Evolutionary conservation across 2,113 vertebrate species (phyloP).

Genomic region (Chlorodrepanis virens): DNA sequence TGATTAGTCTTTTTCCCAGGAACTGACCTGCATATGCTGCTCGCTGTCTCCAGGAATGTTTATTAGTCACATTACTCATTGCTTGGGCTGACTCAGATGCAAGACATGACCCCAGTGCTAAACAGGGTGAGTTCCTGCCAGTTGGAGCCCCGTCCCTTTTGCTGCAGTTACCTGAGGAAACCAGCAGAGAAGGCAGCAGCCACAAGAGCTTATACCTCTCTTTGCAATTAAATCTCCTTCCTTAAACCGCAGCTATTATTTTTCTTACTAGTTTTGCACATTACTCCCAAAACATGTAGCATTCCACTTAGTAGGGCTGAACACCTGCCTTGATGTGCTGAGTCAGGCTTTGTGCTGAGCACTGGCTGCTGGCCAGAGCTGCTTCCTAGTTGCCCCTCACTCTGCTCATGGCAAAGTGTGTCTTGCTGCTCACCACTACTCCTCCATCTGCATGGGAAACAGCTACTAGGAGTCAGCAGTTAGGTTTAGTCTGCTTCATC

Average conservation of each 20-base stretch:
- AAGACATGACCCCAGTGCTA: neutral
- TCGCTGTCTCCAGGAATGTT: neutral
- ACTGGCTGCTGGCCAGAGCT: neutral
- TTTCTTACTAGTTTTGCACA: neutral
- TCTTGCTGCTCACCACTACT: neutral
- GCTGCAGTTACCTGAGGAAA: neutral
- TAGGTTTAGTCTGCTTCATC: neutral
- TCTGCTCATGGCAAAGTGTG: neutral
- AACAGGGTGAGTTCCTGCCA: neutral
- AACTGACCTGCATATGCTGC: neutral
- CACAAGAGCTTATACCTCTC: neutral
- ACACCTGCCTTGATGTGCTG: rapidly evolving
- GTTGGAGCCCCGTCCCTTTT: rapidly evolving
- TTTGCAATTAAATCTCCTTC: neutral
- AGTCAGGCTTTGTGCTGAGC: neutral
- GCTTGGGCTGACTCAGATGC: neutral
- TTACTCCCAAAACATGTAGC: neutral
- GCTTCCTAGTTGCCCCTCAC: neutral
- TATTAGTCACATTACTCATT: neutral
- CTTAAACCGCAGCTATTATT: neutral
- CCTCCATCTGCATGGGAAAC: neutral
- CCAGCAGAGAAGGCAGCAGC: neutral
- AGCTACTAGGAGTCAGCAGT: neutral
- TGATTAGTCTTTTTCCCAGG: slow-evolving; percentile 21
- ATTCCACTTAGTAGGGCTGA: neutral